phyloP scores from a whole-genome alignment of 2,797 vertebrate species.

The Chrosomus eos region DNA sequence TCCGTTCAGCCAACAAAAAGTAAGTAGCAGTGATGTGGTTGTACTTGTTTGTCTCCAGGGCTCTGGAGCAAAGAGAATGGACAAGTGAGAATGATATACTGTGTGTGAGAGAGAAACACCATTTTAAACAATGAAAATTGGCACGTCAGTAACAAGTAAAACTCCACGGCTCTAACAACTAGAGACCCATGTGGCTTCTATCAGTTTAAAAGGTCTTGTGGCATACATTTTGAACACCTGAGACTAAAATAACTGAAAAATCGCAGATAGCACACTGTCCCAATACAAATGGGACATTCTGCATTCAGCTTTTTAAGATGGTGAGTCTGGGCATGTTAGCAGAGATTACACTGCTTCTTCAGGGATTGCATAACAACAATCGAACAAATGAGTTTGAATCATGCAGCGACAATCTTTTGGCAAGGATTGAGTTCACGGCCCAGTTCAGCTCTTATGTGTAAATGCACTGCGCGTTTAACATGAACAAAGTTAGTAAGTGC shows the following conservation, averaged over 20 bases:
- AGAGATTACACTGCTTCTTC: slow-evolving; percentile 27
- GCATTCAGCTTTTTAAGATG: not conserved
- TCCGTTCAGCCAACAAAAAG: slow-evolving; percentile 95
- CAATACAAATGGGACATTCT: slow-evolving; percentile 4
- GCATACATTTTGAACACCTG: slow-evolving; percentile 29
- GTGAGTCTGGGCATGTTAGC: slow-evolving; percentile 29
- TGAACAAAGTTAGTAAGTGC: not conserved
- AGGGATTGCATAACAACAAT: slow-evolving; percentile 46
- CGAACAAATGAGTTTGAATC: slow-evolving; percentile 49
- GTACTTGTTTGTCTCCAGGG: slow-evolving; percentile 97
- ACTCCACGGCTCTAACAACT: slow-evolving; percentile 8
- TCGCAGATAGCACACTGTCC: not conserved
- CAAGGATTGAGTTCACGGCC: not conserved
- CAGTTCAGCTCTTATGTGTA: not conserved
- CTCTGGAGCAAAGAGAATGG: slow-evolving; percentile 74
- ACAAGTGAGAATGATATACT: slow-evolving; percentile 9
- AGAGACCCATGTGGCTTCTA: slow-evolving; percentile 8
- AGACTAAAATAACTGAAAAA: slow-evolving; percentile 50
- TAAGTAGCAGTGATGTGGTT: slow-evolving; percentile 99
- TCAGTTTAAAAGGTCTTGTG: slow-evolving; percentile 1
- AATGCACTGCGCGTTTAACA: not conserved
- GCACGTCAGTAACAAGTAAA: not conserved
- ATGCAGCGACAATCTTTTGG: slow-evolving; percentile 14
- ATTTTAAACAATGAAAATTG: slow-evolving; percentile 4
- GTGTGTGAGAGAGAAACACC: slow-evolving; percentile 1